Conservation (phyloP, 2,113 vertebrate genomes). For the Ploceus nigricollis region DNA sequence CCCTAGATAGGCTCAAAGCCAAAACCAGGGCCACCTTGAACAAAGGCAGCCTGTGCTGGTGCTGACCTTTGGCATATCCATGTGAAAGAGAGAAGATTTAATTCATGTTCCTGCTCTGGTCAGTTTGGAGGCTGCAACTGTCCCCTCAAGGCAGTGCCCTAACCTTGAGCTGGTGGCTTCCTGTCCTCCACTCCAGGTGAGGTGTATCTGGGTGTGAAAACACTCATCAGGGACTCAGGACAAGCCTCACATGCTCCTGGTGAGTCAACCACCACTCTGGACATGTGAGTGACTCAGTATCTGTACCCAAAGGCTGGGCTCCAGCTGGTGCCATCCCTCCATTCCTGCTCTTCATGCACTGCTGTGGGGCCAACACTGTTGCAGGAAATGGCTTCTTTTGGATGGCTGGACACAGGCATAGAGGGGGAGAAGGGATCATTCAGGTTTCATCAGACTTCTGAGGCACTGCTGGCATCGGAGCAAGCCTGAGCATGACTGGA, state of each 20-base stretch:
- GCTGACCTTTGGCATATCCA: neutral
- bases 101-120: neutral
- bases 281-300: neutral
- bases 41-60: neutral
- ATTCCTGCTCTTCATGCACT: fast-evolving
- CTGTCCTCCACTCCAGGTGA: neutral
- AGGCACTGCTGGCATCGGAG: neutral
- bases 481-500: conserved; percentile 51
- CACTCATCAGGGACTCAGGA: neutral
- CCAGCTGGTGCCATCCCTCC: neutral
- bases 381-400: neutral
- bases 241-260: neutral
- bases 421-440: neutral
- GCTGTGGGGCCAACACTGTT: neutral
- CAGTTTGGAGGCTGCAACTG: neutral
- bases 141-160: neutral
- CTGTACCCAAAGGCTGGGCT: neutral
- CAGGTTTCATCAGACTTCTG: conserved; percentile 1
- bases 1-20: neutral
- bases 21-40: neutral
- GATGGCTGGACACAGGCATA: neutral
- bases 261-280: neutral
- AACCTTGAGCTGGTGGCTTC: neutral
- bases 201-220: neutral
- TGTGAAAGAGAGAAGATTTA: neutral